These are phyloP conservation scores for Drosophila sturtevanti DNA, from an alignment of 1,140 invertebrate genomes.

Conservation along the genomic window DNA sequence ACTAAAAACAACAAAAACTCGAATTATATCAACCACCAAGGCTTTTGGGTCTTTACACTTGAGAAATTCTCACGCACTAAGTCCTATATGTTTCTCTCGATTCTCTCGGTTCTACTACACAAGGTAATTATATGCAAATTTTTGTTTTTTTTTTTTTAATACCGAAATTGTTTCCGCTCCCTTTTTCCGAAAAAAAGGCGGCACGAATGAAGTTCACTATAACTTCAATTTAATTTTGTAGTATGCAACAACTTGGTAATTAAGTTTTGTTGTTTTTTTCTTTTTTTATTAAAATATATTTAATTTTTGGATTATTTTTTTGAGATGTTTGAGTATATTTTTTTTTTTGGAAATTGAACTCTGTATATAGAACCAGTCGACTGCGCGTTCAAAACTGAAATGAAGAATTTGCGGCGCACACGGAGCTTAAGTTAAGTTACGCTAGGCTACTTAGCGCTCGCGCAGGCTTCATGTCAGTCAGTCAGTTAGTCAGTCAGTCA, in stretches of 20 bases:
- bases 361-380: slow-evolving; percentile 56
- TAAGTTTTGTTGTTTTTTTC: slow-evolving; percentile 7
- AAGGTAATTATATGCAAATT: slow-evolving; percentile 54
- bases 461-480: slow-evolving; percentile 43
- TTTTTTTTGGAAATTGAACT: background rate
- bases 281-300: background rate
- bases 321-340: background rate
- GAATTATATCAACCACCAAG: slow-evolving; percentile 40
- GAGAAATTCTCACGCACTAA: slow-evolving; percentile 47
- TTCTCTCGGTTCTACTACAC: background rate
- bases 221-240: slow-evolving; percentile 13
- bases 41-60: background rate
- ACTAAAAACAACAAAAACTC: background rate
- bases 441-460: slow-evolving; percentile 54
- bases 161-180: slow-evolving; percentile 49
- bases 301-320: slow-evolving; percentile 13
- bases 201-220: slow-evolving; percentile 42
- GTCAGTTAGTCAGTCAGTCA: slow-evolving; percentile 6
- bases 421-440: slow-evolving; percentile 73
- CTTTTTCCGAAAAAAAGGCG: slow-evolving; percentile 15
- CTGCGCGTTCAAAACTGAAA: slow-evolving; percentile 74
- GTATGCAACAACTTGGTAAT: slow-evolving; percentile 5
- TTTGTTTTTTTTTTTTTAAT: slow-evolving; percentile 14
- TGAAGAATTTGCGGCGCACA: slow-evolving; percentile 75
- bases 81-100: slow-evolving; percentile 3